A percentile compares a stretch with the other conserved stretches of the same genome.
These are phyloP conservation scores for Pammene aurita DNA, from an alignment of 2,888 invertebrate species.

Conservation along the genomic window DNA sequence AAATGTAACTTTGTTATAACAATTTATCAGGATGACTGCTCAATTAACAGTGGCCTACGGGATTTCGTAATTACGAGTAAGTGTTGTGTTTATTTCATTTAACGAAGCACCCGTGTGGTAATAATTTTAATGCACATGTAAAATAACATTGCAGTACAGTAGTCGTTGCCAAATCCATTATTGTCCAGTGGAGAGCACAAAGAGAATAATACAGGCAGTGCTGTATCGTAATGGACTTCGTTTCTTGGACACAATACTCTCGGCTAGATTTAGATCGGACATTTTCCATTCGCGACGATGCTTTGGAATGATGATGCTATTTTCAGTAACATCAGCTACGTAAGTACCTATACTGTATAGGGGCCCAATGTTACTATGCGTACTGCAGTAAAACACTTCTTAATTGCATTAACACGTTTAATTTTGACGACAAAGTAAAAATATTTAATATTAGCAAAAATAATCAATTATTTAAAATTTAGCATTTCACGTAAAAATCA, in stretches of 20 bases:
- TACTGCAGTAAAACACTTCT: too few species aligned
- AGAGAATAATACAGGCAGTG: constrained; percentile 57
- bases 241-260: constrained; percentile 57
- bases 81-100: constrained; percentile 8
- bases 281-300: constrained; percentile 60
- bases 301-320: constrained; percentile 52
- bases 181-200: constrained; percentile 50
- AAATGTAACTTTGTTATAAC: background rate
- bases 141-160: constrained; percentile 29
- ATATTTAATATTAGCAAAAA: too few species aligned
- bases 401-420: too few species aligned
- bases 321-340: constrained; percentile 8
- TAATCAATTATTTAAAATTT: too few species aligned
- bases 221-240: constrained; percentile 56
- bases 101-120: constrained; percentile 6
- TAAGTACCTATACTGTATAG: background rate
- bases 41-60: background rate
- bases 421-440: too few species aligned
- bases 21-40: background rate
- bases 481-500: too few species aligned
- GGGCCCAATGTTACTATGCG: background rate
- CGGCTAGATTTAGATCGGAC: constrained; percentile 56
- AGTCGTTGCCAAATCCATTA: constrained; percentile 58
- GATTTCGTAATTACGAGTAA: background rate
- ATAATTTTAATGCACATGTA: constrained; percentile 29